Evolutionary conservation across 2,888 invertebrate genomes (phyloP).

Genomic region (Agriopis leucophaearia): DNA sequence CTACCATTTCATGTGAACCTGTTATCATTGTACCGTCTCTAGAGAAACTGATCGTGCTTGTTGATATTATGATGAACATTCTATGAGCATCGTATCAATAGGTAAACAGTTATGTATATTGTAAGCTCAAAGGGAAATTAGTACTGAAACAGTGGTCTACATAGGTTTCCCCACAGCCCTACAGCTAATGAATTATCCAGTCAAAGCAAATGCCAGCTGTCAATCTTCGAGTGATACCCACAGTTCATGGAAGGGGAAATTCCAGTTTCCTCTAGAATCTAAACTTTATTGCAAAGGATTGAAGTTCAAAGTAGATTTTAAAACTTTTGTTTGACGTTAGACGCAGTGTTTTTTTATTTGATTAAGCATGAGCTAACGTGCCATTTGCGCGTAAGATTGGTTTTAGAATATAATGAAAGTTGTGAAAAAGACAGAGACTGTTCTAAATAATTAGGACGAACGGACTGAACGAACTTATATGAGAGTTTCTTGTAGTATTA

Average conservation of each 20-base stretch:
- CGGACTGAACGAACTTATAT: no score
- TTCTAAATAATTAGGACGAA: no score
- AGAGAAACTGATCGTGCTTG: no score
- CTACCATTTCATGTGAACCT: no score
- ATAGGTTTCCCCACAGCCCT: constrained; percentile 48
- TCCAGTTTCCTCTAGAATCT: not conserved
- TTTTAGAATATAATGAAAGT: constrained; percentile 19
- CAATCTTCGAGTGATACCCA: constrained; percentile 70
- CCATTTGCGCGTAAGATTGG: constrained; percentile 64
- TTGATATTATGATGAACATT: no score
- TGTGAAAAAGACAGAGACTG: not conserved
- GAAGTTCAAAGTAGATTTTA: constrained; percentile 42
- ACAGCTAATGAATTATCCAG: constrained; percentile 74
- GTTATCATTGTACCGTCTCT: no score
- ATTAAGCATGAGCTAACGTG: constrained; percentile 71
- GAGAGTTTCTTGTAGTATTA: no score
- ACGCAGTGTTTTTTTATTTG: constrained; percentile 59
- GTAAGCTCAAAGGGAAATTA: not conserved
- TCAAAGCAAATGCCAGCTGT: constrained; percentile 78
- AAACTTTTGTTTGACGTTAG: constrained; percentile 44
- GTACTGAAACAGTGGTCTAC: constrained; percentile 35
- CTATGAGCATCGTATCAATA: no score
- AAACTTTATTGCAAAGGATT: constrained; percentile 11
- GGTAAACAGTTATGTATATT: not conserved
- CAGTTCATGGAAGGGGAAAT: constrained; percentile 56